These are phyloP conservation scores for Heliconius ethilla DNA, from an alignment of 2,888 invertebrate species.

Conservation along the genomic window DNA sequence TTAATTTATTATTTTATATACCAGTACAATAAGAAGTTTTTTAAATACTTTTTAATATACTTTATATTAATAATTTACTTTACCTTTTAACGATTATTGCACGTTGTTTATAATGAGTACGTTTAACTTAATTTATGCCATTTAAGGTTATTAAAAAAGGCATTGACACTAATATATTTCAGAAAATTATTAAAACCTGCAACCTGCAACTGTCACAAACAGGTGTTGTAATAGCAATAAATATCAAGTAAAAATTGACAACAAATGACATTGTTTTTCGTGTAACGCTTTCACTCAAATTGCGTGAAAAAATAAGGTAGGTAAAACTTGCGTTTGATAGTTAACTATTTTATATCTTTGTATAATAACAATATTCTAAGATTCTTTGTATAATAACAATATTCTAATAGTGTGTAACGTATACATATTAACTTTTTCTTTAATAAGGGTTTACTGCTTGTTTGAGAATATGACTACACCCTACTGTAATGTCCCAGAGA, in stretches of 20 bases:
- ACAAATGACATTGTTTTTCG: slow-evolving; percentile 32
- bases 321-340: slow-evolving; percentile 13
- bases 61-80: background rate
- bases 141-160: background rate
- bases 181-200: slow-evolving; percentile 9
- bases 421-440: too few species aligned
- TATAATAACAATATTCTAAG: too few species aligned
- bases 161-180: background rate
- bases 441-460: too few species aligned
- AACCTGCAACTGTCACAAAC: slow-evolving; percentile 3
- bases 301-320: slow-evolving; percentile 35
- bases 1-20: background rate
- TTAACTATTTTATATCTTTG: slow-evolving; percentile 4
- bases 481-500: too few species aligned
- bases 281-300: slow-evolving; percentile 46
- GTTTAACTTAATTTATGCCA: background rate
- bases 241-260: slow-evolving; percentile 17
- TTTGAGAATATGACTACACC: too few species aligned
- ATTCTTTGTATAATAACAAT: background rate
- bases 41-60: background rate
- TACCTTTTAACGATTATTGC: background rate
- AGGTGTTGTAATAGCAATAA: slow-evolving; percentile 20
- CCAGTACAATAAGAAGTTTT: background rate
- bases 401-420: background rate
- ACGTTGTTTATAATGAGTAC: background rate